phyloP scores from a whole-genome alignment of 2,888 invertebrate genomes.

The Xestia ashworthii region DNA sequence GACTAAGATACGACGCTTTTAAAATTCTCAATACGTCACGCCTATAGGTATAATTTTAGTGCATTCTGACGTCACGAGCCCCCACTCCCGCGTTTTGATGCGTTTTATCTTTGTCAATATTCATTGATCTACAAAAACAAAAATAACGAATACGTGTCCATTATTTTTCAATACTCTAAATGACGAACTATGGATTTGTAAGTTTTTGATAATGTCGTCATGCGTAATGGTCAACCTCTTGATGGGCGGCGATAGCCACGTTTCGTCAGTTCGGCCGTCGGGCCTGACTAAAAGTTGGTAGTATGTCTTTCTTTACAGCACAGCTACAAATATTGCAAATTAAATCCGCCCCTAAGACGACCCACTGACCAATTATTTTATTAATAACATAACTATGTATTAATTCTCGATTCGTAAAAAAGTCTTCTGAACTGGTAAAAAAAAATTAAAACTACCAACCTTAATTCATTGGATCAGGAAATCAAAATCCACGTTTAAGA shows the following conservation, averaged over 20 bases:
- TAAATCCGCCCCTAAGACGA: too few relatives aligned
- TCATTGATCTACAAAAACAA: too few relatives aligned
- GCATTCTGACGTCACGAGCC: too few relatives aligned
- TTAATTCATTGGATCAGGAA: background rate
- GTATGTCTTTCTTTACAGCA: background rate
- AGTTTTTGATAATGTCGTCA: too few relatives aligned
- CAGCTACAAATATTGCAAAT: background rate
- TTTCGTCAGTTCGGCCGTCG: background rate
- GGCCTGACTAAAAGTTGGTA: background rate
- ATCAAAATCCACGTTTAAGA: background rate
- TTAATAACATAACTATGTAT: background rate
- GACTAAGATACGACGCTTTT: too few relatives aligned
- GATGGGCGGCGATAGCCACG: background rate
- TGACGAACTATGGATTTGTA: too few relatives aligned
- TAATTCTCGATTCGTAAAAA: background rate
- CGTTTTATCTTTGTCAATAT: too few relatives aligned
- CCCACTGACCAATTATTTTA: background rate
- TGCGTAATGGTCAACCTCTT: background rate
- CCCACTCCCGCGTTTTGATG: too few relatives aligned
- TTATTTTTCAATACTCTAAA: too few relatives aligned
- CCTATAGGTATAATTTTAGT: too few relatives aligned
- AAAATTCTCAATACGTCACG: too few relatives aligned
- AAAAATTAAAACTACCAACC: background rate
- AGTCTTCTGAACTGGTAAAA: background rate
- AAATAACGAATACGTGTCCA: too few relatives aligned